A percentile compares a stretch with the other conserved stretches of the same genome.
Evolutionary conservation across 2,888 invertebrate species (phyloP).

Genomic region (Linnaemya vulpina): DNA sequence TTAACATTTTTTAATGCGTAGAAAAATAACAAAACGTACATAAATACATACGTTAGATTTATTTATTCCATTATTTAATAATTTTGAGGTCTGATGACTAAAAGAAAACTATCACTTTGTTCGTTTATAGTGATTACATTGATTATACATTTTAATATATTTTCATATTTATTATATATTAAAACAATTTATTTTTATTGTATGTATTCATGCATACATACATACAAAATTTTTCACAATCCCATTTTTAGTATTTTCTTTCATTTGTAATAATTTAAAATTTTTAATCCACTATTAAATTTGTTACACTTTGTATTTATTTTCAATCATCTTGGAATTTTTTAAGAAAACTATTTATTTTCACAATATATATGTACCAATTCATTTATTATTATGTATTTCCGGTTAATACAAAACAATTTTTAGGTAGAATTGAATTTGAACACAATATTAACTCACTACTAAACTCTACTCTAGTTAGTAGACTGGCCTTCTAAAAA

Average conservation of each 20-base stretch:
- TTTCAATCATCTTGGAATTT: constrained; percentile 16
- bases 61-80: constrained; percentile 1
- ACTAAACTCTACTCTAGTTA: constrained; percentile 67
- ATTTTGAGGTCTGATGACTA: constrained; percentile 9
- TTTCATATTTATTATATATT: neutral
- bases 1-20: constrained; percentile 60
- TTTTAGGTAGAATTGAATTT: constrained; percentile 51
- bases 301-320: constrained; percentile 18
- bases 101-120: constrained; percentile 29
- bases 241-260: neutral
- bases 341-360: constrained; percentile 24
- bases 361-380: constrained; percentile 41
- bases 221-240: neutral
- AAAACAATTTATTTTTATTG: neutral
- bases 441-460: constrained; percentile 61
- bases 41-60: neutral
- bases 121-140: constrained; percentile 5
- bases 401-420: constrained; percentile 67
- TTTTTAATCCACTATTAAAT: neutral
- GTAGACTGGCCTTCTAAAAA: constrained; percentile 62
- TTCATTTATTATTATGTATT: constrained; percentile 60
- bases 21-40: constrained; percentile 35
- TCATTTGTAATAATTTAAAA: neutral
- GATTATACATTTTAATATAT: neutral
- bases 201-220: neutral